Evolutionary conservation across 2,797 vertebrate genomes (phyloP), one percentile per base, ranked within the genome.

Genomic region (Ctenopoma multispine): DNA sequence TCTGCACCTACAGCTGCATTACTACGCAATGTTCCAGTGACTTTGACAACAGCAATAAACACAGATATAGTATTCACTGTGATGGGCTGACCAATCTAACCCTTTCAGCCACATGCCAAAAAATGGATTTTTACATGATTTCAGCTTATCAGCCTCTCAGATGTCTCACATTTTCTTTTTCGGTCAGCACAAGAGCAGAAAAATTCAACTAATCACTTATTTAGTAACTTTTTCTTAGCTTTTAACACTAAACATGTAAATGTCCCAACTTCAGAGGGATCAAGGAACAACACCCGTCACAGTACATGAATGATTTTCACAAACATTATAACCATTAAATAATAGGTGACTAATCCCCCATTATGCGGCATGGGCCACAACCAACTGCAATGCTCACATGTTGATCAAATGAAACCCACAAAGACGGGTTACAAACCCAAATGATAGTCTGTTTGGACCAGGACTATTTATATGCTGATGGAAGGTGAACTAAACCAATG

Each of bases 1-100:
- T 72, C 58, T 74, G 57, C 63, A 47, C 49, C 29, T 57, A 41
- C 46, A 74, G 58, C 53, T 71, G 59, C 34, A 62, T 65, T 53
- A 53, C 70, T 31, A 58, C 6, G 38, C 55, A 67, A 41, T 65
- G 51, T 78, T 75, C 44, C 64, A 58, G 29, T 48, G 53, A 70
- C 29, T 31, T 31, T 7, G 29, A 6, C 65, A 68, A 64, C 51
- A 77, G 38, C 29, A 75, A 38, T 50, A 78, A 79, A 83, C 62
- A 78, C 9, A 29, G 59, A 74, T 29, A 17, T 56, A n/a, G 14
- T 58, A 29, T 64, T 75, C n/a, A n/a, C 18, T 20, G 44, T 46
- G 18, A 31, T 31, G 29, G 29, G 29, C 29, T 47, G n/a, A 20
- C 10, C 44, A 18, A 18, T n/a, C 17, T 47, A 9, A 38, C 27